These are phyloP conservation scores for Nipponia nippon DNA, from an alignment of 2,113 vertebrate species.

Conservation along the genomic window DNA sequence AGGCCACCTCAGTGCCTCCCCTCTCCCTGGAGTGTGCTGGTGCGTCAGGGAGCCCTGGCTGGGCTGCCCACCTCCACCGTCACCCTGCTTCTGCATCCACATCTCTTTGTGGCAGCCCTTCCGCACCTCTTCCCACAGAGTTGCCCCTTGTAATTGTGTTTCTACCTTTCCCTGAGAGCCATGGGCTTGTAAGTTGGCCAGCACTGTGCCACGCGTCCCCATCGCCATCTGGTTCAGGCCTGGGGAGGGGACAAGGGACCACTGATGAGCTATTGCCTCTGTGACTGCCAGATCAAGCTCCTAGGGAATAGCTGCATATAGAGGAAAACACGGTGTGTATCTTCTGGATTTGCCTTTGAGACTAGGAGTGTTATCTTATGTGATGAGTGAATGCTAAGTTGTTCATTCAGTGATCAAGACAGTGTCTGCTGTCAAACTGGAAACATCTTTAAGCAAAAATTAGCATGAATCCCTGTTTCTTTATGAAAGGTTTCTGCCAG, in stretches of 20 bases:
- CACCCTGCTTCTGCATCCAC: accelerated
- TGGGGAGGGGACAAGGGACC: neutral
- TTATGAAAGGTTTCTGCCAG: neutral
- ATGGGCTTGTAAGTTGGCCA: neutral
- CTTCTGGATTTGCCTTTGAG: neutral
- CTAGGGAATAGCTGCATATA: neutral
- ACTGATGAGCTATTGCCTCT: neutral
- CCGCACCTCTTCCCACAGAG: neutral
- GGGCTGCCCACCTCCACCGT: neutral
- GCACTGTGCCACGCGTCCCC: neutral
- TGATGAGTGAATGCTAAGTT: neutral
- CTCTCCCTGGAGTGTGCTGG: neutral
- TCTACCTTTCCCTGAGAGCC: neutral
- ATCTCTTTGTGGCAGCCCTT: neutral
- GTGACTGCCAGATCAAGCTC: neutral
- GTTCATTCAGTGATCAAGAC: neutral
- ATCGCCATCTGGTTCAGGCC: neutral
- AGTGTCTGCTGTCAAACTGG: neutral
- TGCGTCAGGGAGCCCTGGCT: neutral
- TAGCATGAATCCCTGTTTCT: neutral
- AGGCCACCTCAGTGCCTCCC: too few relatives aligned
- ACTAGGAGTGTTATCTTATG: neutral
- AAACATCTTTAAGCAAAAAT: neutral
- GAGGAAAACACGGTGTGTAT: neutral
- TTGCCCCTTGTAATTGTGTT: neutral